Percentiles rank a stretch among this genome's conserved stretches.
Conservation (phyloP, 2,888 invertebrate species). For the Diadromus collaris region DNA sequence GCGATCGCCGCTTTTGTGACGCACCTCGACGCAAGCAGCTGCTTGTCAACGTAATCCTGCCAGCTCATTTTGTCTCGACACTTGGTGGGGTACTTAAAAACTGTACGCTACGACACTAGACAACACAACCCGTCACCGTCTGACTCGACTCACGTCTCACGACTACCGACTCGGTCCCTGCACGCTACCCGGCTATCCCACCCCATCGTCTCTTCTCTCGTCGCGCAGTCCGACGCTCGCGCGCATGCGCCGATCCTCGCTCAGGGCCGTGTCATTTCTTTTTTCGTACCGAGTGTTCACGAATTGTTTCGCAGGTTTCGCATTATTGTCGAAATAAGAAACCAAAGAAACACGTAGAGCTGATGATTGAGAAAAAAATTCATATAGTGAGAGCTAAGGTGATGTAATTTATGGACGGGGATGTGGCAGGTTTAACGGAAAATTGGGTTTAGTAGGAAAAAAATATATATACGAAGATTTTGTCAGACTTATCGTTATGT, state of each 20-base stretch:
- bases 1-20: conserved; percentile 97
- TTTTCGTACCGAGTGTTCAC: background rate
- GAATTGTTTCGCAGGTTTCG: no score
- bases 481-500: no score
- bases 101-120: conserved; percentile 74
- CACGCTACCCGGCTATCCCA: conserved; percentile 58
- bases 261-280: conserved; percentile 46
- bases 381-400: no score
- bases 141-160: conserved; percentile 74
- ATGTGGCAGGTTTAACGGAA: no score
- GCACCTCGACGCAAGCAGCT: conserved; percentile 97
- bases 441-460: no score
- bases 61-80: conserved; percentile 88
- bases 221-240: conserved; percentile 22
- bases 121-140: conserved; percentile 75
- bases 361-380: no score
- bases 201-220: conserved; percentile 24
- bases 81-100: conserved; percentile 66
- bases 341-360: no score
- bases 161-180: conserved; percentile 71
- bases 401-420: no score
- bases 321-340: background rate
- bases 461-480: no score
- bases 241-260: conserved; percentile 39
- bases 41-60: conserved; percentile 99